These are phyloP conservation scores for Eupithecia subumbrata DNA, from an alignment of 2,888 invertebrate genomes.

Conservation along the genomic window DNA sequence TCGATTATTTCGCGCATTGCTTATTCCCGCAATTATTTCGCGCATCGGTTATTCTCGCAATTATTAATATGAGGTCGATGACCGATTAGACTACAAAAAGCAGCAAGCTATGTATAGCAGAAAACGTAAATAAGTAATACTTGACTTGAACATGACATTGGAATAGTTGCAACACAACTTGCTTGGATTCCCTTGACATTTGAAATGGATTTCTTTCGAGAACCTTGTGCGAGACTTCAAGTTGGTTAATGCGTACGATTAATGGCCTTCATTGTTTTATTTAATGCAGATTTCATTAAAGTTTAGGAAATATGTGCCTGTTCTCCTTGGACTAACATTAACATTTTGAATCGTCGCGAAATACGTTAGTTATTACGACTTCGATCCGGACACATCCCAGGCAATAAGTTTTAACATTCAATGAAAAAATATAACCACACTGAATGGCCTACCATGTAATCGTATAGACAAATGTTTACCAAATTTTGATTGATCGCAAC, in stretches of 20 bases:
- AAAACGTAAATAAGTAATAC: constrained; percentile 5
- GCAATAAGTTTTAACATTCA: too few species aligned
- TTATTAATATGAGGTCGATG: constrained; percentile 19
- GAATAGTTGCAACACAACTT: constrained; percentile 23
- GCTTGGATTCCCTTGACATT: constrained; percentile 40
- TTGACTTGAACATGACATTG: constrained; percentile 34
- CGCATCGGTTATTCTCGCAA: too few species aligned
- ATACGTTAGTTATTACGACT: too few species aligned
- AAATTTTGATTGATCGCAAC: too few species aligned
- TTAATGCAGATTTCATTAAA: not conserved
- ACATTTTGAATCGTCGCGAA: too few species aligned
- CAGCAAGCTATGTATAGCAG: not conserved
- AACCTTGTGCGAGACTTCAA: constrained; percentile 8
- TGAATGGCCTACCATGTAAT: too few species aligned
- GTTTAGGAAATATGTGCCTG: not conserved
- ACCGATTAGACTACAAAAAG: constrained; percentile 19
- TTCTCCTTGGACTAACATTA: too few species aligned
- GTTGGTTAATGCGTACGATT: not conserved
- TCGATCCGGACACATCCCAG: too few species aligned
- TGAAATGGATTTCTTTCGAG: constrained; percentile 58
- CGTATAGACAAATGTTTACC: too few species aligned
- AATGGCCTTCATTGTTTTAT: not conserved
- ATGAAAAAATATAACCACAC: too few species aligned
- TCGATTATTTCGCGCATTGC: not conserved
- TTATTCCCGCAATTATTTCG: not conserved